Conservation (phyloP, 2,888 invertebrate genomes). For the Drosophila monieri region DNA sequence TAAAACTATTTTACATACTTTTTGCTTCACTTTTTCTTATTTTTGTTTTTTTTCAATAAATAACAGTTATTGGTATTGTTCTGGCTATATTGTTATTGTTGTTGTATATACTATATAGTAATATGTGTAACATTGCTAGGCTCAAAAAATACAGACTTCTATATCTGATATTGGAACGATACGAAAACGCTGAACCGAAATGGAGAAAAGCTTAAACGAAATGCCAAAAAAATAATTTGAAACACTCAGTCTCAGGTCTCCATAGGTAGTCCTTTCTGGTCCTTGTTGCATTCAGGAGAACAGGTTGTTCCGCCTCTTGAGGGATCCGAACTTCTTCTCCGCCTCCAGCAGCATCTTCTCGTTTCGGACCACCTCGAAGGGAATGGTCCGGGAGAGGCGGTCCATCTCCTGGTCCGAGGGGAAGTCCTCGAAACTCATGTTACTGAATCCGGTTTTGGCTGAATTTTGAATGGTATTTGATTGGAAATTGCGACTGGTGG, state of each 20-base stretch:
- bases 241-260: conserved; percentile 54
- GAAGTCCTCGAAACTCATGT: conserved; percentile 91
- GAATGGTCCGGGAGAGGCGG: conserved; percentile 84
- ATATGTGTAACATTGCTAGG: conserved; percentile 36
- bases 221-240: conserved; percentile 39
- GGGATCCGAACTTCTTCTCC: conserved; percentile 84
- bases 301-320: conserved; percentile 85
- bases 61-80: conserved; percentile 55
- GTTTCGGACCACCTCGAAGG: conserved; percentile 87
- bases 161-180: conserved; percentile 14
- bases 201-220: conserved; percentile 39
- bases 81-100: conserved; percentile 33
- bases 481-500: conserved; percentile 75
- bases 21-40: background rate
- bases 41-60: conserved; percentile 60
- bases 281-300: conserved; percentile 82
- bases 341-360: conserved; percentile 84
- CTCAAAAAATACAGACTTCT: conserved; percentile 65
- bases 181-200: conserved; percentile 1
- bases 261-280: conserved; percentile 9
- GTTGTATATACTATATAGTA: conserved; percentile 33
- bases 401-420: conserved; percentile 87
- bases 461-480: conserved; percentile 83
- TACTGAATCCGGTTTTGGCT: conserved; percentile 87
- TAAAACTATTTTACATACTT: conserved; percentile 50